Evolutionary conservation across 2,797 vertebrate species (phyloP).

Genomic region (Orientallactaga sibirica): DNA sequence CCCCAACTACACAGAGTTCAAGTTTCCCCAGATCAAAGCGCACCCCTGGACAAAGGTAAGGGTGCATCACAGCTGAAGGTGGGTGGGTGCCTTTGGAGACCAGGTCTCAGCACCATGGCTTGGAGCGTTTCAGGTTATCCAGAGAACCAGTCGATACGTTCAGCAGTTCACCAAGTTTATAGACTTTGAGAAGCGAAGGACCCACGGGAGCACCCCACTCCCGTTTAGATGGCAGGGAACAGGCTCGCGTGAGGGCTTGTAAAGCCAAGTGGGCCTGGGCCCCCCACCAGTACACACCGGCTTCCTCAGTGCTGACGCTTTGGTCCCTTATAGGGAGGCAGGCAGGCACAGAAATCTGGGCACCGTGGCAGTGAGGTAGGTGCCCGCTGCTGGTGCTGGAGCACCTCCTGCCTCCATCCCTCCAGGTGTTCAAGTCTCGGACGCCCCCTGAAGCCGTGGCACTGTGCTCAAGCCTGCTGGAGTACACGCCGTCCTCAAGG

Average conservation of each 20-base stretch:
- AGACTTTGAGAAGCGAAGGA: slow-evolving; percentile 40
- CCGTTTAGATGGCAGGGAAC: slow-evolving; percentile 5
- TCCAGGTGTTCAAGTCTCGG: slow-evolving; percentile 95
- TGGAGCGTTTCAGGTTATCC: slow-evolving; percentile 25
- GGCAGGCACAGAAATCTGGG: not conserved
- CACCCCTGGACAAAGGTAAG: slow-evolving; percentile 97
- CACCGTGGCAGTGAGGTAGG: not conserved
- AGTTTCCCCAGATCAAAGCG: slow-evolving; percentile 98
- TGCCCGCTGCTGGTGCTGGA: not conserved
- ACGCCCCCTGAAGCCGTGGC: slow-evolving; percentile 96
- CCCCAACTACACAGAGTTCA: slow-evolving; percentile 98
- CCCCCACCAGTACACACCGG: not conserved
- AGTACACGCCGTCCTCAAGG: slow-evolving; percentile 96
- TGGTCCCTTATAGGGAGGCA: slow-evolving; percentile 24
- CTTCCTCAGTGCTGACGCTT: not conserved
- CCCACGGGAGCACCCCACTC: not conserved
- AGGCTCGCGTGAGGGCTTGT: not conserved
- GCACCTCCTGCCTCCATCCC: not conserved
- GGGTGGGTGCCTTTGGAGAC: not conserved
- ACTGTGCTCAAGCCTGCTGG: slow-evolving; percentile 95
- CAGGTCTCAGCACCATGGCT: slow-evolving; percentile 18
- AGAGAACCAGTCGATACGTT: not conserved
- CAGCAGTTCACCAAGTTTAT: slow-evolving; percentile 19
- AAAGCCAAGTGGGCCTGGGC: not conserved
- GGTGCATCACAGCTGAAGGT: not conserved